Evolutionary conservation across 2,888 invertebrate genomes (phyloP).

Genomic region (Agrotis segetum): DNA sequence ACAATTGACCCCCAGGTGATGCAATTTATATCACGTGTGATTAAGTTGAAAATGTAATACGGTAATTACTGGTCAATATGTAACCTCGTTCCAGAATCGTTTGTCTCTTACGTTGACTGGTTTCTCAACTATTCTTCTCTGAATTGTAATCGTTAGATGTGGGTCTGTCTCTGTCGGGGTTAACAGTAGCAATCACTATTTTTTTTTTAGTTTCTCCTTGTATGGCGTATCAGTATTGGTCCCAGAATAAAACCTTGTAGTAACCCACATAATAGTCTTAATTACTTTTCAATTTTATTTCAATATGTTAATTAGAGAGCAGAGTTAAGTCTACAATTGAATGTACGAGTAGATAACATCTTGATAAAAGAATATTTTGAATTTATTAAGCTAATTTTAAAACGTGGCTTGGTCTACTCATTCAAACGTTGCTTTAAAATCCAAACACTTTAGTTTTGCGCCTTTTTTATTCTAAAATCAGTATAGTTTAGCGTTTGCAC

Average conservation of each 20-base stretch:
- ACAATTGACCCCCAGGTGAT: constrained; percentile 25
- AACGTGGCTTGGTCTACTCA: neutral
- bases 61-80: neutral
- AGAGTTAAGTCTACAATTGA: neutral
- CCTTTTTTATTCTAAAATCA: neutral
- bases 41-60: neutral
- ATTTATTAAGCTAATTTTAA: neutral
- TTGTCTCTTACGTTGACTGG: no score
- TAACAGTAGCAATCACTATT: constrained; percentile 4
- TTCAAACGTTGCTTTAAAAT: constrained; percentile 8
- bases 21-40: neutral
- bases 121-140: constrained; percentile 4
- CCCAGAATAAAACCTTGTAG: constrained; percentile 13
- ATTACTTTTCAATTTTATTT: neutral
- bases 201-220: neutral
- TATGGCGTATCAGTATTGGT: neutral
- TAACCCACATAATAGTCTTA: neutral
- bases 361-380: neutral
- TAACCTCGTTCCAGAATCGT: neutral
- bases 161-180: constrained; percentile 1
- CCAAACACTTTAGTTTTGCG: neutral
- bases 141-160: constrained; percentile 13
- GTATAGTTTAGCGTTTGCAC: neutral
- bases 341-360: neutral
- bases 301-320: neutral